Base-by-base conservation (phyloP, 2,888 invertebrate genomes). In the Julus scanicus region DNA sequence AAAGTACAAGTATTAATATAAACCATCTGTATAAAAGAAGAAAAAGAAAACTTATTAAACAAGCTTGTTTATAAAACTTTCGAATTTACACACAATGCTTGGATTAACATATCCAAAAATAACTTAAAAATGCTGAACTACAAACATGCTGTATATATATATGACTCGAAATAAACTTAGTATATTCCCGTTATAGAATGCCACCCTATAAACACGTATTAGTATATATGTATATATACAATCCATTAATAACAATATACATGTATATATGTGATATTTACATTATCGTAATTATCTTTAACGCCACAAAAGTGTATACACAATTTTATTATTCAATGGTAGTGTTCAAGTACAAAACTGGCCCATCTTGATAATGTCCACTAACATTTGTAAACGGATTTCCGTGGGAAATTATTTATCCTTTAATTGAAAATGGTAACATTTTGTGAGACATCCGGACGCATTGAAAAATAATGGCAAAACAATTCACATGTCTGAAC, bases 1-100 rank as follows among this genome's bases (percentile, higher is more conserved):
- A 57, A 57, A 57, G 57, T 57, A 57, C n/a, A 57, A 57, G 57
- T 57, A 57, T 57, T 57, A 57, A 57, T 57, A 57, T 57, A 57
- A 57, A 57, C 57, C 57, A 57, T 57, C 57, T 57, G n/a, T 15
- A 57, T 2, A n/a, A 57, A 57, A 57, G 15, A 15, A 57, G 17
- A 57, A 57, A n/a, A 57, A 53, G 4, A 15, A 48, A 48, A 48
- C 48, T 44, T 44, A 53, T 53, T 53, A 53, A 15, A 53, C 11
- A 53, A 9, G 48, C 53, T 53, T 53, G 2, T 53, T 15, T 53
- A 53, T 15, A 15, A 53, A 11, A n/a, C n/a, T n/a, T n/a, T n/a
- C n/a, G n/a, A n/a, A n/a, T n/a, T n/a, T n/a, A n/a, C n/a, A n/a
- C n/a, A n/a, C n/a, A n/a, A n/a, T n/a, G n/a, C n/a, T n/a, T n/a